Percentiles rank a stretch among this genome's conserved stretches.
Evolutionary conservation across 2,797 vertebrate genomes (phyloP).

Genomic region (Poecilia picta): DNA sequence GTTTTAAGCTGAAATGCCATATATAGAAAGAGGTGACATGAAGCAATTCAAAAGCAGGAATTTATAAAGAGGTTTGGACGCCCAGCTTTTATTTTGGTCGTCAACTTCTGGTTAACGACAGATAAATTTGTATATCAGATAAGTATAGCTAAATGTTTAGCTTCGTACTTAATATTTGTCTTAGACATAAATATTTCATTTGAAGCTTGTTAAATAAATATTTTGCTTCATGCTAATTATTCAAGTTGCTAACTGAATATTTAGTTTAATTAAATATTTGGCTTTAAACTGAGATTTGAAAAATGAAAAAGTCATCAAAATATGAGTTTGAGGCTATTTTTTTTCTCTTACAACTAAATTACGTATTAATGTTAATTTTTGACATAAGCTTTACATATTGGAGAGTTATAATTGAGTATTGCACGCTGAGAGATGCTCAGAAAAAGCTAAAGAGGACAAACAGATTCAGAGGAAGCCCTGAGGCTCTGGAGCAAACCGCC

Average conservation of each 20-base stretch:
- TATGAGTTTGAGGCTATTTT: neutral
- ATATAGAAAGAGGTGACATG: too few species aligned
- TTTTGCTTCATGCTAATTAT: neutral
- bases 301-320: neutral
- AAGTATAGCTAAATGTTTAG: too few species aligned
- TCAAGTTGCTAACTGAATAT: neutral
- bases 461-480: neutral
- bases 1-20: too few species aligned
- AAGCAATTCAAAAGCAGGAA: too few species aligned
- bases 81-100: too few species aligned
- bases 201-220: neutral
- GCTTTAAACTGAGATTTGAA: neutral
- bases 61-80: too few species aligned
- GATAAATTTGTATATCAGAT: too few species aligned
- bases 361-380: neutral
- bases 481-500: slow-evolving; percentile 5
- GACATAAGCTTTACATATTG: neutral
- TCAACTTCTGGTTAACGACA: too few species aligned
- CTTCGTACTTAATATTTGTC: too few species aligned
- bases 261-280: neutral
- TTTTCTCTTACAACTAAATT: neutral
- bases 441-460: neutral
- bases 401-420: neutral
- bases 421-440: neutral
- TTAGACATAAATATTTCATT: too few species aligned